Evolutionary conservation across 2,888 invertebrate species (phyloP).

Genomic region (Mimachlamys varia): DNA sequence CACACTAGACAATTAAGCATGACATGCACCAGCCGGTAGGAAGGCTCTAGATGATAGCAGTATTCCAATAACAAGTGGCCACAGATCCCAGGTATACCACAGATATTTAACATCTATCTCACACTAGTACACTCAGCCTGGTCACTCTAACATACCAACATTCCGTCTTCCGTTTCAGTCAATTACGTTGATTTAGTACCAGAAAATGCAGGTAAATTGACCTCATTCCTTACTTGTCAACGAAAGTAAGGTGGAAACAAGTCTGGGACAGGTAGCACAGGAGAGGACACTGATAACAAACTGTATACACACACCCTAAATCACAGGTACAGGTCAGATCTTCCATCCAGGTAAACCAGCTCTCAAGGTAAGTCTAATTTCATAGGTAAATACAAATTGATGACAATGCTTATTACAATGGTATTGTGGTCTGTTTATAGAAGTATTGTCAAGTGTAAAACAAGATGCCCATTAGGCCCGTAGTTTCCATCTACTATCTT

Average conservation of each 20-base stretch:
- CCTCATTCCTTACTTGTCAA: neutral
- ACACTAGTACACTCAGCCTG: neutral
- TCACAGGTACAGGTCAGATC: neutral
- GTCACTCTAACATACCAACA: neutral
- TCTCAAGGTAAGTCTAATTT: neutral
- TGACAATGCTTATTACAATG: neutral
- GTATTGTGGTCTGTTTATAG: neutral
- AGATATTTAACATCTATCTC: neutral
- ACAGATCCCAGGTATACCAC: neutral
- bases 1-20: neutral
- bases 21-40: neutral
- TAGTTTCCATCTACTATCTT: neutral
- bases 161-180: neutral
- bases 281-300: neutral
- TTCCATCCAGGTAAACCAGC: neutral
- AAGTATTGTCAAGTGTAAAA: neutral
- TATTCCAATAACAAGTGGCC: neutral
- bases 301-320: neutral
- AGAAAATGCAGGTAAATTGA: neutral
- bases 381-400: neutral
- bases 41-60: neutral
- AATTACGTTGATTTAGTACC: neutral
- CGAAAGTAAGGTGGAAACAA: neutral
- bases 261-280: neutral
- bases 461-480: neutral